phyloP scores from a whole-genome alignment of 2,797 vertebrate species.

The Varecia variegata region DNA sequence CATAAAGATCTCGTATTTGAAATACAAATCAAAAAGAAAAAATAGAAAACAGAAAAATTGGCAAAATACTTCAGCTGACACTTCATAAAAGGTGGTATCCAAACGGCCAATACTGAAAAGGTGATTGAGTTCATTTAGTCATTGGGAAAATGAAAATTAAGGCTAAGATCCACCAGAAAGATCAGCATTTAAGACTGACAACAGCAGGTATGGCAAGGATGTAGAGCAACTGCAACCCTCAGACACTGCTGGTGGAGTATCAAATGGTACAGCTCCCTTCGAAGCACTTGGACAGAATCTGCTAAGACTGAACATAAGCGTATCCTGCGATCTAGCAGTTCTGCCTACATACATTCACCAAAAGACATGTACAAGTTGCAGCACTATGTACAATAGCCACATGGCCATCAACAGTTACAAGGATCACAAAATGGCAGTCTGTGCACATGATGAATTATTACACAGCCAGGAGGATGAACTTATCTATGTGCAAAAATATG shows the following conservation, averaged over 20 bases:
- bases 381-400: fast-evolving
- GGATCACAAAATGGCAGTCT: not conserved
- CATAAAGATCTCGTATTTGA: not conserved
- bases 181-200: not conserved
- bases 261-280: not conserved
- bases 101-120: not conserved
- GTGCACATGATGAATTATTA: not conserved
- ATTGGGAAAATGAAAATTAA: not conserved
- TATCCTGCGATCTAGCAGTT: not conserved
- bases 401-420: not conserved
- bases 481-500: not conserved
- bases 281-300: not conserved
- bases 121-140: not conserved
- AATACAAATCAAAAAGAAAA: not conserved
- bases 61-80: not conserved
- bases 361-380: not conserved
- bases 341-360: not conserved
- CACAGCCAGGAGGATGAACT: not conserved
- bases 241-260: not conserved
- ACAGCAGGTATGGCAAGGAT: fast-evolving
- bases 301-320: not conserved
- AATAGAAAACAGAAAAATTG: not conserved
- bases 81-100: not conserved
- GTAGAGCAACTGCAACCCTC: not conserved
- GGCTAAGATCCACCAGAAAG: not conserved